Base-by-base conservation (phyloP, 1,140 invertebrate species). In the Ectropis grisescens region DNA sequence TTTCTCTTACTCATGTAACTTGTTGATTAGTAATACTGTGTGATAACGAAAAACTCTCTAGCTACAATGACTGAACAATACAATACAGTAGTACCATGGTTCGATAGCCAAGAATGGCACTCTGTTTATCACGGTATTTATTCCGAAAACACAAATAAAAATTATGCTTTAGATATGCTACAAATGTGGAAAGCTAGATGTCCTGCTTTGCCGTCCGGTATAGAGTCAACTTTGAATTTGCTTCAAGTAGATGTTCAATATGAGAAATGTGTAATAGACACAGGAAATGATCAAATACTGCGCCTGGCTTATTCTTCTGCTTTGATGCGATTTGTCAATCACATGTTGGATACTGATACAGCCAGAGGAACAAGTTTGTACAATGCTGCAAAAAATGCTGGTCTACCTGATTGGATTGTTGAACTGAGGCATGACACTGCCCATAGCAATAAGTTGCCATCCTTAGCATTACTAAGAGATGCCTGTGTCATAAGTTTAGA, bases 401-500 rank as follows among this genome's bases (percentile, higher is more conserved):
- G 84, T 16, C 84, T 90, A 26, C 88, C 88, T 10, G 82, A 85
- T 23, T 90, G 88, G 88, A 83, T 90, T 37, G 84, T 90, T 2
- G 83, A 87, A 37, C 54, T 90, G n/a, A 68, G 89, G 27, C 87
- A 90, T 47, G 85, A 89, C 37, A 83, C 84, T n/a, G 86, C 88
- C 11, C 88, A 90, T 56, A 84, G 84, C 28, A 72, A 84, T 37
- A 75, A 82, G 41, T 58, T 89, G 23, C 86, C 88, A 11, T 76
- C 86, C 0, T 52, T 89, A 9, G 62, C 72, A 19, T 54, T 85
- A 32, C 54, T 90, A 5, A 74, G 85, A 49, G 76, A 84, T 44
- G 88, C 86, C 5, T 62, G 80, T 15, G 55, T 79, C 15, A 74
- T 86, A 22, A 70, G 86, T 22, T 66, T 88, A 25, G 57, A 83